Conservation (phyloP, 2,888 invertebrate species). For the Leptinotarsa tumamoca region DNA sequence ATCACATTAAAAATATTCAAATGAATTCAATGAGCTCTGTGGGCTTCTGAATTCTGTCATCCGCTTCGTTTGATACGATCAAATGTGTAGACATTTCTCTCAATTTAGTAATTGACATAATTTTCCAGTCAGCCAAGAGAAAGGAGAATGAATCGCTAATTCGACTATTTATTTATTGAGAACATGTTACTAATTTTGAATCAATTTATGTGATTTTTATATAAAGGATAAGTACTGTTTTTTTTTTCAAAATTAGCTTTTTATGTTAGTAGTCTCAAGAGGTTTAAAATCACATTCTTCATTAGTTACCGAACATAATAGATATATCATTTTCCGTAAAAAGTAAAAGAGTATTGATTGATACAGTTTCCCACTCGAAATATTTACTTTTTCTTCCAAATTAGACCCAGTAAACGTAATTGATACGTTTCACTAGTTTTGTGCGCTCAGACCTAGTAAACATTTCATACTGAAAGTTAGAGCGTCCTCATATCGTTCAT, state of each 20-base stretch:
- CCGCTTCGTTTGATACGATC: background rate
- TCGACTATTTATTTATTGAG: background rate
- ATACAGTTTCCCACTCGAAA: too few species aligned
- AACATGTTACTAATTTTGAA: background rate
- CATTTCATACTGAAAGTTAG: too few species aligned
- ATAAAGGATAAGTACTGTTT: background rate
- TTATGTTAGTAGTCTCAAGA: too few species aligned
- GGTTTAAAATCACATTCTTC: too few species aligned
- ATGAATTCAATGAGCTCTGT: background rate
- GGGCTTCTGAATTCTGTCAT: background rate
- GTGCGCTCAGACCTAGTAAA: too few species aligned
- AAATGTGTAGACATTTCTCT: background rate
- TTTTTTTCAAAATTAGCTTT: background rate
- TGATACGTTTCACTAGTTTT: too few species aligned
- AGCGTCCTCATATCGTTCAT: too few species aligned
- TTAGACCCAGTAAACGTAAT: too few species aligned
- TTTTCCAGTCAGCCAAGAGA: background rate
- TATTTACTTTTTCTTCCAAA: too few species aligned
- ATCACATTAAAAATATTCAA: slow-evolving; percentile 1
- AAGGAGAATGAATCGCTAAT: background rate
- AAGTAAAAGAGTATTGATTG: too few species aligned
- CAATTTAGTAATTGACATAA: background rate
- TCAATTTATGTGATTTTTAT: background rate
- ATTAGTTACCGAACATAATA: too few species aligned
- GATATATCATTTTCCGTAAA: too few species aligned